Percentiles rank a stretch among this genome's conserved stretches.
These are phyloP conservation scores for Fragum fragum DNA, from an alignment of 2,888 invertebrate species.

Conservation along the genomic window DNA sequence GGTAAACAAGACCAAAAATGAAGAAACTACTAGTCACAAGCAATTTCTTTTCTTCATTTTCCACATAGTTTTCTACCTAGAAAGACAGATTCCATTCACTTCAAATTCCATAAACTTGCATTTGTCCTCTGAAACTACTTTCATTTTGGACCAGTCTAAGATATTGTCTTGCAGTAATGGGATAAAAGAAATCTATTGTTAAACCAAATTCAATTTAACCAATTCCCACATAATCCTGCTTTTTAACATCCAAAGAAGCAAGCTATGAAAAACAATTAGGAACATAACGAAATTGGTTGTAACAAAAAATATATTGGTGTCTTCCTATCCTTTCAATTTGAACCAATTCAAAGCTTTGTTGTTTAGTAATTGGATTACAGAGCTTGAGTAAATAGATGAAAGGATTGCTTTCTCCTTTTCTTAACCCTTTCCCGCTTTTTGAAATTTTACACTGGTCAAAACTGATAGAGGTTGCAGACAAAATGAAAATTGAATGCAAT, in stretches of 20 bases:
- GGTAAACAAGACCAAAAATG: conserved; percentile 1
- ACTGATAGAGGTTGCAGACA: no score
- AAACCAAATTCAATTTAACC: background rate
- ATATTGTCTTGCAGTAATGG: background rate
- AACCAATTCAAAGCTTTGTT: no score
- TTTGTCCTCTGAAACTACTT: background rate
- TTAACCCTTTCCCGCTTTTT: no score
- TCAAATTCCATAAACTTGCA: no score
- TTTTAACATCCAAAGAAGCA: background rate
- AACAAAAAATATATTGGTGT: background rate
- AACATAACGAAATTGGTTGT: background rate
- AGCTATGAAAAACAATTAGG: background rate
- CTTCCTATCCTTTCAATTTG: no score
- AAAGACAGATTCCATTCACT: no score
- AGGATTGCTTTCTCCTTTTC: no score
- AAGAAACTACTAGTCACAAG: background rate
- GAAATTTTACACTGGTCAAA: no score
- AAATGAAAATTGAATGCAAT: no score
- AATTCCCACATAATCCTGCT: background rate
- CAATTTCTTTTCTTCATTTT: conserved; percentile 10
- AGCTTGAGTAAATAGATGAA: no score
- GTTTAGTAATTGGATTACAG: no score
- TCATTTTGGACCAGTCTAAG: background rate
- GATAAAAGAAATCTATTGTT: no score
- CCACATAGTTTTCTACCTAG: background rate